Conservation (phyloP, 2,797 vertebrate species). For the Protosalanx chinensis region DNA sequence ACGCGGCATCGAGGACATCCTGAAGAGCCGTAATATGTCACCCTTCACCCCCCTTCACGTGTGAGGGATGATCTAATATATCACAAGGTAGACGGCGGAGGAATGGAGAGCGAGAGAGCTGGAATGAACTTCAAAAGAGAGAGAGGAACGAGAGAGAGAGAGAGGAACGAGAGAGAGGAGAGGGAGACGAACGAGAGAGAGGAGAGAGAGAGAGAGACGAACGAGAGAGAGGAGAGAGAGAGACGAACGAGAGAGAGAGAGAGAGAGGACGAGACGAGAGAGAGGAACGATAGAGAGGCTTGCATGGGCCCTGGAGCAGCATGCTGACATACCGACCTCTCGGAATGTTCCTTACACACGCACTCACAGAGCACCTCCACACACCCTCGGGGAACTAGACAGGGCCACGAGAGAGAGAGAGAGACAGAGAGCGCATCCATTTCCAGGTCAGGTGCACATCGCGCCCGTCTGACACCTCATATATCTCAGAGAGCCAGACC, state of each 20-base stretch:
- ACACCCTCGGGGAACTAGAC: no score
- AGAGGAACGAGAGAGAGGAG: no score
- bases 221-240: background rate
- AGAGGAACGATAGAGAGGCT: constrained; percentile 25
- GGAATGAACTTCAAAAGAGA: constrained; percentile 17
- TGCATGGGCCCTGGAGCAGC: constrained; percentile 60
- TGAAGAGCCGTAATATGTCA: constrained; percentile 63
- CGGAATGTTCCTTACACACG: constrained; percentile 70
- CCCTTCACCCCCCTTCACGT: constrained; percentile 63
- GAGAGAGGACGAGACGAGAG: background rate
- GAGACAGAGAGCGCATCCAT: constrained; percentile 39
- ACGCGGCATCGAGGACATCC: constrained; percentile 50
- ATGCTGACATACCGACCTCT: constrained; percentile 68
- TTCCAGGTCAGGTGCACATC: constrained; percentile 70
- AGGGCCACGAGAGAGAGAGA: no score
- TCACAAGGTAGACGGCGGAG: constrained; percentile 45
- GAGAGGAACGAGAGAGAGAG: background rate
- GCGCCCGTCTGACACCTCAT: constrained; percentile 66
- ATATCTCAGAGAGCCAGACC: constrained; percentile 58
- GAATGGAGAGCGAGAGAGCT: constrained; percentile 5
- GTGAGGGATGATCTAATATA: constrained; percentile 66
- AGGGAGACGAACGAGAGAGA: no score
- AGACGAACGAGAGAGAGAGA: background rate
- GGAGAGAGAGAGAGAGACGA: background rate
- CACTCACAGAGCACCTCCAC: constrained; percentile 20